Base-by-base conservation (phyloP, 2,888 invertebrate genomes). In the Electrophaes corylata region DNA sequence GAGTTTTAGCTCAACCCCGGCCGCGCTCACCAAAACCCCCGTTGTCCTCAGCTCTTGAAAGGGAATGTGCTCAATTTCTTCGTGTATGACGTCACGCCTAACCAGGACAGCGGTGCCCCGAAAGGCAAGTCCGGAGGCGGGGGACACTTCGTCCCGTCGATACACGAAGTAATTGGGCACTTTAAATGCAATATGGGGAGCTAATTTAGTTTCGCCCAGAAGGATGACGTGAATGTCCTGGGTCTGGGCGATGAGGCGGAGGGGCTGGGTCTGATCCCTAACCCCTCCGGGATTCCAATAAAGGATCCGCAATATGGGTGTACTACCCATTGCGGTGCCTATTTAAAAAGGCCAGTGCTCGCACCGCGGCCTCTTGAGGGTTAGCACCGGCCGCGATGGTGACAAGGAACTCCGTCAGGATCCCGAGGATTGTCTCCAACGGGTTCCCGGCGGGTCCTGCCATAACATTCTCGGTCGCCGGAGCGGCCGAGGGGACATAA, bases 281-380 rank as follows among this genome's bases (percentile, higher is more conserved):
- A 57, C 11, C 26, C 57, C 57, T 19, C 57, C 57, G 33, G 47
- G 12, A 33, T 57, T 57, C 57, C 57, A 57, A 4, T 57, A 57
- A 0, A 57, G 11, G 3, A 57, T 6, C 0, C 57, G 26, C 0
- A 26, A 6, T 1, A 2, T 0, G 44, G 16, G 12, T 0, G 12
- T n/a, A 5, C 41, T 57, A 51, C 6, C 16, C 45, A 51, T 57
- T 1, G 3, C 10, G 45, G 23, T 1, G 0, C 8, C 33, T 3
- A 4, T 14, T 16, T 3, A 50, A n/a, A 0, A 16, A 1, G 12
- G 31, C 5, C 3, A 48, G 11, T 19, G 23, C 48, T 0, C 48
- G 48, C 37, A 23, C 3, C 26, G 26, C 26, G 8, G 26, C 26
- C 6, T 29, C 26, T 3, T 29, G 26, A 2, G 10, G 26, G 26